These are phyloP conservation scores for Notechis scutatus DNA, from an alignment of 2,113 vertebrate species.

Conservation along the genomic window DNA sequence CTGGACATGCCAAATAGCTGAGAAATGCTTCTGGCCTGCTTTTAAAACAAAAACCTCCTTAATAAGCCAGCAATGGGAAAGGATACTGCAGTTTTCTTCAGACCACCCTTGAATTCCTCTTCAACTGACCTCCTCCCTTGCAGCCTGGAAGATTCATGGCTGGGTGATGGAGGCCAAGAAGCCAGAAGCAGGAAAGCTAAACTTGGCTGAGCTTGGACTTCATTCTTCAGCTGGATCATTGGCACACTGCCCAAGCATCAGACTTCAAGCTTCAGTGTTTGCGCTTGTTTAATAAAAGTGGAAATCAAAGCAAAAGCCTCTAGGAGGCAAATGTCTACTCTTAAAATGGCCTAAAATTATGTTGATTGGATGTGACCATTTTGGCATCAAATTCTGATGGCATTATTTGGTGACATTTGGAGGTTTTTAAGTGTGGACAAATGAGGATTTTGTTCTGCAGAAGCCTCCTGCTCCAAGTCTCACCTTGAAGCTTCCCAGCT, in stretches of 20 bases:
- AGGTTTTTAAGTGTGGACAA: not conserved
- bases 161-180: rapidly evolving
- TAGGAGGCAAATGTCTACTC: not conserved
- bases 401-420: not conserved
- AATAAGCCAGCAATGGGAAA: not conserved
- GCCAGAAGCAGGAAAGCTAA: not conserved
- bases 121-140: not conserved
- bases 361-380: not conserved
- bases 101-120: not conserved
- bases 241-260: not conserved
- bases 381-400: not conserved
- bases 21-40: not conserved
- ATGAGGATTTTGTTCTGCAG: not conserved
- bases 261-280: not conserved
- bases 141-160: not conserved
- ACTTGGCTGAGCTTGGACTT: not conserved
- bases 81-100: not conserved
- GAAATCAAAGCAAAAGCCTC: not conserved
- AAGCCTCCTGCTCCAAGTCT: not conserved
- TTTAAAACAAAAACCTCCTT: not conserved
- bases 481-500: not conserved
- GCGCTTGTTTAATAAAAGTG: not conserved
- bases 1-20: not conserved
- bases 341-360: not conserved
- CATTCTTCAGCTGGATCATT: not conserved